These are phyloP conservation scores for Cactoblastis cactorum DNA, from an alignment of 2,888 invertebrate genomes.

Conservation along the genomic window DNA sequence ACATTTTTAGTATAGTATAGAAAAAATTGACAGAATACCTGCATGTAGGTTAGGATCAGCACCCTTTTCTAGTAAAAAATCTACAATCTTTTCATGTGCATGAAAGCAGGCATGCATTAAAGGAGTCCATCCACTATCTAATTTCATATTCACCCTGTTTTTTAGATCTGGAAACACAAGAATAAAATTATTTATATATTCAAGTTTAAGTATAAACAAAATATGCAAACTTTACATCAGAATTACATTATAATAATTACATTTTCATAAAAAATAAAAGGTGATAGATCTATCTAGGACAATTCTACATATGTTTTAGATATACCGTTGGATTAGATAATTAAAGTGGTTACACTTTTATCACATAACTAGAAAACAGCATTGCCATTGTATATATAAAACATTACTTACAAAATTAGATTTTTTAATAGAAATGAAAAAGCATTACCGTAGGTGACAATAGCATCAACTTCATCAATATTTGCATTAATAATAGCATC, in stretches of 20 bases:
- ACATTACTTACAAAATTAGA: neutral
- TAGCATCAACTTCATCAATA: conserved; percentile 45
- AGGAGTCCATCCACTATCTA: conserved; percentile 81
- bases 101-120: conserved; percentile 80
- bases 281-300: too few species aligned
- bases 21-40: conserved; percentile 36
- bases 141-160: conserved; percentile 48
- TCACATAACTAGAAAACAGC: too few species aligned
- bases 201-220: too few species aligned
- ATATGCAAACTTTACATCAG: too few species aligned
- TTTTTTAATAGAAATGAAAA: neutral
- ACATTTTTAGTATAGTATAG: too few species aligned
- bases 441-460: conserved; percentile 42
- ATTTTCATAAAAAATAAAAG: too few species aligned
- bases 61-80: conserved; percentile 72
- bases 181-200: too few species aligned
- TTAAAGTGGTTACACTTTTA: too few species aligned
- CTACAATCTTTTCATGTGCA: conserved; percentile 72
- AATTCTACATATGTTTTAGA: too few species aligned
- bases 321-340: too few species aligned
- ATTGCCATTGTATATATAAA: too few species aligned
- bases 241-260: too few species aligned
- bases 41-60: conserved; percentile 79
- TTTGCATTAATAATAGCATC: conserved; percentile 62
- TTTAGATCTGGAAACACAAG: conserved; percentile 59